Base-by-base conservation (phyloP, 2,113 vertebrate species). In the Myrmecobius fasciatus region DNA sequence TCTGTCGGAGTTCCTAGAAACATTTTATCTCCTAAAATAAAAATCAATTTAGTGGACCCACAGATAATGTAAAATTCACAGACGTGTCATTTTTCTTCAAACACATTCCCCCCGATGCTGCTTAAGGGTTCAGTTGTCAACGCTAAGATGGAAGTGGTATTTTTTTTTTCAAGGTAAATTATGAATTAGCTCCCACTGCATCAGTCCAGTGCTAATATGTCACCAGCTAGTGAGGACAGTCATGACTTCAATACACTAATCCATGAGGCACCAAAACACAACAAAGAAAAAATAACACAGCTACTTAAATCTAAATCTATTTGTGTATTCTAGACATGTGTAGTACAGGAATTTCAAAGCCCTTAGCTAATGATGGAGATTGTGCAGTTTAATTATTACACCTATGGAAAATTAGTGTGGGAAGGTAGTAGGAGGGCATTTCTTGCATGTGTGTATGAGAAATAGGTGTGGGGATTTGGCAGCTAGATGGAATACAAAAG, bases 21-120 rank as follows among this genome's bases (percentile, higher is more conserved):
- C 97, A 95, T 93, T 97, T 96, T 95, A 96, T 96, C 94, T 96
- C 96, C 91, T 96, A 97, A 97, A 97, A 96, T 97, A 97, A 97
- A 97, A 98, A 96, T 96, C 95, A 97, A 97, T 96, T 97, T 95
- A 96, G 94, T 95, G 94, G 96, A 97, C 95, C 88, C 0, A 11
- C 92, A 97, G 95, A 97, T 96, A 96, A 96, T 97, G 95, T 96
- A 97, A 96, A 97, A 96, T 95, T 93, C 96, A 95, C 95, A 94
- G 95, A 95, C 91, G 56, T 93, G 90, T 94, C 94, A 96, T 97
- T 97, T 97, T 92, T 96, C 94, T 97, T 95, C 95, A 48, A 89
- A 91, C 26, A 22, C 96, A 96, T 97, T 98, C 95, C 96, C 95
- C 56, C 25, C 89, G 92, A 89, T 97, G 75, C 90, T 92, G 92